Conservation (phyloP, 2,888 invertebrate genomes). For the Frankliniella fusca region DNA sequence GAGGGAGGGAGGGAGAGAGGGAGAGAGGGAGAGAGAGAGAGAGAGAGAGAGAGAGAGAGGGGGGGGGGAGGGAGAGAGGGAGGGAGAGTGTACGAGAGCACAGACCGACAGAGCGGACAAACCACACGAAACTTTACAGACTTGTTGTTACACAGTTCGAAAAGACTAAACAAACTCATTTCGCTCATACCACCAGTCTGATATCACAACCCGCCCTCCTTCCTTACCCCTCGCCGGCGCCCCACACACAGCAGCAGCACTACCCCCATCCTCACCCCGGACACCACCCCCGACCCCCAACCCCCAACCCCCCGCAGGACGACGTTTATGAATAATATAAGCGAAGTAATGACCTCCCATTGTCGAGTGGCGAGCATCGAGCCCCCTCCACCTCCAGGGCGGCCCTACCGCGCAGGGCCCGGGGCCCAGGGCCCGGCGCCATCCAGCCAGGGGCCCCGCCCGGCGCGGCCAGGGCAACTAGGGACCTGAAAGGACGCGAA, state of each 20-base stretch:
- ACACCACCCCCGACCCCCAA: neutral
- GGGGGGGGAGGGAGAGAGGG: conserved; percentile 30
- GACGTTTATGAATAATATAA: conserved; percentile 40
- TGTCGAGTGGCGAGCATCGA: conserved; percentile 35
- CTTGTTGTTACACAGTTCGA: neutral
- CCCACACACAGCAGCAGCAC: neutral
- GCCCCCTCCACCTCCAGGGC: neutral
- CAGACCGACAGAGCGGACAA: neutral
- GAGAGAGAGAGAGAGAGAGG: neutral
- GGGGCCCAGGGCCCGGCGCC: too few species aligned
- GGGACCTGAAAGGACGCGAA: neutral
- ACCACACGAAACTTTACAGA: neutral
- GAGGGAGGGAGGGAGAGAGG: conserved; percentile 11
- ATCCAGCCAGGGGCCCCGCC: neutral
- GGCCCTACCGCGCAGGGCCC: too few species aligned
- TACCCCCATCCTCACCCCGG: neutral
- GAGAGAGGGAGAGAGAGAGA: conserved; percentile 28
- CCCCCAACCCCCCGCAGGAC: neutral
- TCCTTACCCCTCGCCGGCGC: neutral
- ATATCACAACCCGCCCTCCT: neutral
- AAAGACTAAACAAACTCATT: too few species aligned
- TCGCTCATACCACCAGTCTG: neutral
- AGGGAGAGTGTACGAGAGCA: neutral
- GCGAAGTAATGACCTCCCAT: conserved; percentile 43
- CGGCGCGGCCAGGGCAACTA: neutral